Evolutionary conservation across 2,113 vertebrate species (phyloP), one percentile per base, ranked within the genome.

Genomic region (Ramphastos sulfuratus): DNA sequence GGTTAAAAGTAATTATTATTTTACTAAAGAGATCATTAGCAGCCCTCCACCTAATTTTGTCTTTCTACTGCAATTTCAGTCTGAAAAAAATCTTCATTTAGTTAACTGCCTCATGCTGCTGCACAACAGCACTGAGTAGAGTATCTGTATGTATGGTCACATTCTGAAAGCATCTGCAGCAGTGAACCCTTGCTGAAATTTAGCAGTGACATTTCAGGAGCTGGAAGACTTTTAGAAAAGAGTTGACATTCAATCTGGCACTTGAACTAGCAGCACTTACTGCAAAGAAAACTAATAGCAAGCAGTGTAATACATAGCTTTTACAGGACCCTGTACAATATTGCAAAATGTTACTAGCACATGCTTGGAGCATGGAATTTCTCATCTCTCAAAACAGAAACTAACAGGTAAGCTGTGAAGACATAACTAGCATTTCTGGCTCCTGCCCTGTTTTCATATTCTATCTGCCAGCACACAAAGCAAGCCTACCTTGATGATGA

Each of bases 401-500:
- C 4, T 54, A 78, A 59, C 12, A 42, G 27, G 30, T 55, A 50
- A 65, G 24, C 27, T 50, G 27, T 44, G 46, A 83, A 87, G 39
- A 27, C 70, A 58, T 33, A 42, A 89, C 5, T 8, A 48, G 19
- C 16, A 67, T 31, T 76, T 42, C 50, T 72, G 67, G 7, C 15
- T 71, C 64, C 89, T 74, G 72, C 61, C 61, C 64, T 60, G 6
- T 44, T 74, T 58, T 80, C 30, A 58, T 54, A 2, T 44, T 82
- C 77, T 52, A 70, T 52, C 13, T 48, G 31, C 16, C 7, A 81
- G 56, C 37, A 71, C 37, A 87, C 42, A 71, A 56, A 54, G 61
- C n/a, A 54, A 90, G 21, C 58, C 42, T 60, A 99, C 99, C 98
- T 99, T 99, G 84, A 99, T 98, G 82, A 99, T 98, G 93, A 99